A percentile compares a stretch with the other conserved stretches of the same genome.
Conservation (phyloP, 2,113 vertebrate species). For the Rallus limicola region DNA sequence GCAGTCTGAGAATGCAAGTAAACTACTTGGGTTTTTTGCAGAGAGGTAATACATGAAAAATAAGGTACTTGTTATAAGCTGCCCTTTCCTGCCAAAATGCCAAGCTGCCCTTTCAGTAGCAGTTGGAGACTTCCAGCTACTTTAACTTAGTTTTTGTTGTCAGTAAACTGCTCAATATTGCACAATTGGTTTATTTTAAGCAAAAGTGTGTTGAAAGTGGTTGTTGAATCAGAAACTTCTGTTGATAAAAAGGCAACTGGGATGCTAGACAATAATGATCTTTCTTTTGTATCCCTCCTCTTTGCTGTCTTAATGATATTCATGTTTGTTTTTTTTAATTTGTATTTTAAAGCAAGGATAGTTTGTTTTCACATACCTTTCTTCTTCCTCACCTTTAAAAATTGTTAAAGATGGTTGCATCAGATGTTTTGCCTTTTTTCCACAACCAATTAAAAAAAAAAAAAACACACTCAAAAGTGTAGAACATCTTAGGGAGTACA, state of each 20-base stretch:
- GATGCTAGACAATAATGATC: background rate
- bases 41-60: background rate
- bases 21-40: background rate
- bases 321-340: background rate
- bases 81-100: constrained; percentile 43
- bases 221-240: background rate
- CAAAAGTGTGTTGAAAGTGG: background rate
- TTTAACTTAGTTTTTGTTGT: background rate
- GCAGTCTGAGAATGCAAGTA: background rate
- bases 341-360: background rate
- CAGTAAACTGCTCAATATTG: constrained; percentile 32
- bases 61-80: background rate
- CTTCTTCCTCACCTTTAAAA: background rate
- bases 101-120: constrained; percentile 34
- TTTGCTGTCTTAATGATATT: background rate
- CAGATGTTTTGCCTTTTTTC: background rate
- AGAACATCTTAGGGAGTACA: background rate
- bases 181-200: background rate
- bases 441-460: background rate
- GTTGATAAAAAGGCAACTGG: background rate
- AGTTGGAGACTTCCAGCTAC: background rate
- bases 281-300: background rate
- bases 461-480: background rate
- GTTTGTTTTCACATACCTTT: background rate
- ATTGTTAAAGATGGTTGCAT: background rate